Percentiles rank a stretch among this genome's conserved stretches.
Conservation (phyloP, 2,113 vertebrate genomes). For the Cisticola juncidis region DNA sequence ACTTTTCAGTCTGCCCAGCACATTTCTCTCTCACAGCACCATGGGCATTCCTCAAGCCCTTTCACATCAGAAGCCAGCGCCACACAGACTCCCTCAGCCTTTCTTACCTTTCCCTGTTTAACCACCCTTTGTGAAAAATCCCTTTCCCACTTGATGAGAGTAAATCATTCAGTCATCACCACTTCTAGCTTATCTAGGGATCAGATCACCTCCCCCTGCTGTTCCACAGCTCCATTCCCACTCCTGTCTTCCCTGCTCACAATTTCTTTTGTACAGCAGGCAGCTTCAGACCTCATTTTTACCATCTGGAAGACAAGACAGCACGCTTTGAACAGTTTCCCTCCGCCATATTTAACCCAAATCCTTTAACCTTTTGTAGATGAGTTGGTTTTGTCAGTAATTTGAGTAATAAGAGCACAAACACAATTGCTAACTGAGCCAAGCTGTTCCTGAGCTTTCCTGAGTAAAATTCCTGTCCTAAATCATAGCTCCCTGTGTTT, state of each 20-base stretch:
- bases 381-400: background rate
- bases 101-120: background rate
- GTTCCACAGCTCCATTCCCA: background rate
- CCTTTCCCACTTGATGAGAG: background rate
- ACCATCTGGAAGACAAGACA: background rate
- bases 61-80: background rate
- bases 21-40: background rate
- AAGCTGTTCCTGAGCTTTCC: background rate
- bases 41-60: background rate
- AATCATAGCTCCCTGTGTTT: background rate
- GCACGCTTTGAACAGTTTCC: conserved; percentile 6
- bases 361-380: background rate
- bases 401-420: background rate
- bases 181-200: background rate
- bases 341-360: background rate
- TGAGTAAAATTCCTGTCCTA: background rate
- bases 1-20: background rate
- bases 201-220: background rate
- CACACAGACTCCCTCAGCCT: background rate
- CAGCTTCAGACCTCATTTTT: conserved; percentile 14
- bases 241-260: background rate
- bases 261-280: background rate
- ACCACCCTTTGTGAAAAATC: background rate
- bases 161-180: background rate
- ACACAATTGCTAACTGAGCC: background rate